These are phyloP conservation scores for Pogonophryne albipinna DNA, from an alignment of 2,797 vertebrate genomes.

Conservation along the genomic window DNA sequence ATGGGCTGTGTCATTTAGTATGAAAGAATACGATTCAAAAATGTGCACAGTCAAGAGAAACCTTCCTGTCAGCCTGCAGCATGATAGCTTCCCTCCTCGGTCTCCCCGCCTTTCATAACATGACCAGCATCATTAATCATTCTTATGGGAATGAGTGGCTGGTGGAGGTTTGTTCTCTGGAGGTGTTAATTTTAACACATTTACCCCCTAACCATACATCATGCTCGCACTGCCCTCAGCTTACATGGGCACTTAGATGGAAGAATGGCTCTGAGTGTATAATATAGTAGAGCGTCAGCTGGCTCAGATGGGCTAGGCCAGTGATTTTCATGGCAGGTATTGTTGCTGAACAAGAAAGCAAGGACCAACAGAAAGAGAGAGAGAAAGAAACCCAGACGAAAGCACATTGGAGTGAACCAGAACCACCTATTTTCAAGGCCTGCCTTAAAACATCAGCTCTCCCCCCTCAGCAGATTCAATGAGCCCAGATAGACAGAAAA, in stretches of 20 bases:
- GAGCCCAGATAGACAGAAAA: slow-evolving; percentile 82
- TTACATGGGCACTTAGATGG: slow-evolving; percentile 65
- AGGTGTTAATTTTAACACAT: slow-evolving; percentile 68
- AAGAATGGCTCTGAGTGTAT: slow-evolving; percentile 58
- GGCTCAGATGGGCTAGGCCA: slow-evolving; percentile 19
- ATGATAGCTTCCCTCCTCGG: slow-evolving; percentile 42
- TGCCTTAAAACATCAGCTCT: slow-evolving; percentile 65
- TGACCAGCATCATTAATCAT: slow-evolving; percentile 76
- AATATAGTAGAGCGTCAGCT: slow-evolving; percentile 42
- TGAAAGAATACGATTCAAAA: slow-evolving; percentile 42
- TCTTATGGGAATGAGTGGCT: slow-evolving; percentile 61
- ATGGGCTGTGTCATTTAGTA: slow-evolving; percentile 47
- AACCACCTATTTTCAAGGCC: slow-evolving; percentile 47
- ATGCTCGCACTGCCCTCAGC: slow-evolving; percentile 67
- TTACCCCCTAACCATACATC: slow-evolving; percentile 71
- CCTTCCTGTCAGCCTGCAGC: slow-evolving; percentile 54
- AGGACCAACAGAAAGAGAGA: slow-evolving; percentile 8
- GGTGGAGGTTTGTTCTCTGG: slow-evolving; percentile 61
- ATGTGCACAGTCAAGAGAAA: slow-evolving; percentile 44
- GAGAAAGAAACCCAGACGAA: slow-evolving; percentile 7
- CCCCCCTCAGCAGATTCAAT: slow-evolving; percentile 62
- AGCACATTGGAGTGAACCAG: slow-evolving; percentile 43
- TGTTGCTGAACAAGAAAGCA: slow-evolving; percentile 50
- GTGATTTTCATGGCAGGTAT: slow-evolving; percentile 25
- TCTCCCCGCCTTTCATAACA: slow-evolving; percentile 60